Base-by-base conservation (phyloP, 1,140 invertebrate genomes). In the Pseudomyrmex concolor region DNA sequence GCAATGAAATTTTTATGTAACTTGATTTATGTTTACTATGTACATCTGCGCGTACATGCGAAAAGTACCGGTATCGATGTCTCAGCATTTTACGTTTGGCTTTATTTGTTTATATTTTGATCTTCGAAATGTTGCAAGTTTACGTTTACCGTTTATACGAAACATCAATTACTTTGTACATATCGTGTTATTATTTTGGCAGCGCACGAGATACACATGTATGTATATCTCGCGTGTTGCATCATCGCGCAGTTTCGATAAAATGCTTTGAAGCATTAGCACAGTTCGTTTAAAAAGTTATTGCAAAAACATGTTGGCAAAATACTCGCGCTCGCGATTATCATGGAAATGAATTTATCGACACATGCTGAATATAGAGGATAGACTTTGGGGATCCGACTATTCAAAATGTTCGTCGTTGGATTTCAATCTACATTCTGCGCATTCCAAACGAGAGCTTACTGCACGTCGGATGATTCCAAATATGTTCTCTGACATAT, bases 391-490 rank as follows among this genome's bases (percentile, higher is more conserved):
- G 55, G 64, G 5, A 0, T 0, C 34, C 64, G 76, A 57, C 64
- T 70, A 70, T 70, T 78, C 76, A 70, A 78, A 78, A 78, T 78
- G 76, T 68, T 70, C 43, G 17, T 15, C 5, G 51, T 34, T 43
- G 34, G 70, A 70, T 78, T 78, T 78, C 76, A 78, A 70, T 78
- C 76, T 78, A 70, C 76, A 78, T 78, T 78, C 74, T 78, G 34
- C 50, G 51, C 64, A 70, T 78, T 78, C 76, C 66, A 22, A 48
- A 68, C 64, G 51, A 45, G 34, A 78, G 76, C 76, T 78, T 43
- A 70, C 76, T 68, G 76, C 76, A 48, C 76, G 76, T 57, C 43
- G 76, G 54, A 68, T 78, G 76, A 78, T 78, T 68, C 76, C 64
- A 70, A 78, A 78, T 78, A 78, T 70, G 76, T 57, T 78, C 54